Evolutionary conservation across 2,888 invertebrate species (phyloP), one percentile per base, ranked within the genome.

Genomic region (Tachina grossa): DNA sequence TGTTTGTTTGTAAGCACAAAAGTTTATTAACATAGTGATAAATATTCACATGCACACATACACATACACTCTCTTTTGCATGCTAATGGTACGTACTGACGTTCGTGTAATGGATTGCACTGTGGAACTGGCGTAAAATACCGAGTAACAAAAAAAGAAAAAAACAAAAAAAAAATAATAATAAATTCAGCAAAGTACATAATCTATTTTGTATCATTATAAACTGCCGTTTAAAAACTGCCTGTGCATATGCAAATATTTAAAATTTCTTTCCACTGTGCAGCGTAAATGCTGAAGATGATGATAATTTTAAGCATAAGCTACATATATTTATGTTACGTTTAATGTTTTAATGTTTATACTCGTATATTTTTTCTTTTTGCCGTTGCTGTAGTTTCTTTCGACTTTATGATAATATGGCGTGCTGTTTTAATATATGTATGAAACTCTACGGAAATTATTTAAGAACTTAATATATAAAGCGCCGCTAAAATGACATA

Each of bases 251-350:
- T 19, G 1, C 19, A 16, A 19, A 31, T 22, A 6, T 31, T 31
- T 31, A 31, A 31, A 31, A 6, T 57, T 8, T 9, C 11, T 31
- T 31, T 57, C 57, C 57, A 57, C 31, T 57, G 57, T 57, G 57
- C 14, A 66, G 41, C 10, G 8, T 31, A 31, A 9, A 63, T 53
- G 22, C 31, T 8, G 51, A 55, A 39, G 68, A 41, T n/a, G 13
- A 22, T 59, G 43, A 43, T 53, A 14, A 65, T 57, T 55, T 68
- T 49, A 49, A 82, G 49, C 59, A 53, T 69, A 69, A 71, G 59
- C 57, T 65, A 6, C 31, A 31, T 31, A 71, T 74, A 74, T 83
- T 74, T 53, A 51, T 77, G 61, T 66, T 83, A 53, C 72, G 78
- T 43, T 59, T 66, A 49, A 78, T 83, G 51, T 83, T 43, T 59